A percentile compares a stretch with the other conserved stretches of the same genome.
Evolutionary conservation across 2,113 vertebrate genomes (phyloP).

Genomic region (Oophaga pumilio): DNA sequence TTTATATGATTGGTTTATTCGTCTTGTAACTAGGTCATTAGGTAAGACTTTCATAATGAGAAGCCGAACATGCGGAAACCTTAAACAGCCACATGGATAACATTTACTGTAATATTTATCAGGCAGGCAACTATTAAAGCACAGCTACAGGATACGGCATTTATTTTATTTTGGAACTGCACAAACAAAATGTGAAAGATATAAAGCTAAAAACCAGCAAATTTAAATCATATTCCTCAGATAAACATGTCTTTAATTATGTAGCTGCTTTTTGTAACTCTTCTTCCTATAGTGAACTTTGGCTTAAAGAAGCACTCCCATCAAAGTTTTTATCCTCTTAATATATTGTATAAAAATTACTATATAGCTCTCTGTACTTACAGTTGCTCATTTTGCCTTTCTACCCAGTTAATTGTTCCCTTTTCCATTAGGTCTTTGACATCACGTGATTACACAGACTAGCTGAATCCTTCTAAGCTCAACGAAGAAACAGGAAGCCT

Average conservation of each 20-base stretch:
- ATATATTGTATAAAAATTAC: too few species aligned
- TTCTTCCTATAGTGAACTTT: not conserved
- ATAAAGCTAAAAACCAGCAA: not conserved
- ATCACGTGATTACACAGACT: too few species aligned
- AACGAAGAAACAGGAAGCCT: too few species aligned
- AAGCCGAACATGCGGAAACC: not conserved
- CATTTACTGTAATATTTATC: constrained; percentile 11
- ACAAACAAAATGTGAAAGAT: constrained; percentile 6
- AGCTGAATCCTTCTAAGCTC: too few species aligned
- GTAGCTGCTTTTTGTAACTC: not conserved
- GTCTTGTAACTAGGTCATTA: constrained; percentile 17
- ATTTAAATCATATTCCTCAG: constrained; percentile 14
- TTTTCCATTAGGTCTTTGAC: too few species aligned
- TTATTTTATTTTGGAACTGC: not conserved
- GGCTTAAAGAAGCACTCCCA: too few species aligned
- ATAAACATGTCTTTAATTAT: not conserved
- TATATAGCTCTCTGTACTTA: too few species aligned
- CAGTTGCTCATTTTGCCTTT: too few species aligned
- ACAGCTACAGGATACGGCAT: not conserved
- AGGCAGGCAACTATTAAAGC: constrained; percentile 11
- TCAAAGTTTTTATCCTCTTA: too few species aligned
- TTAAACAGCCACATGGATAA: not conserved
- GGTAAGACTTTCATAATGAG: constrained; percentile 12
- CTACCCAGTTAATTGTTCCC: too few species aligned
- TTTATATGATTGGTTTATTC: constrained; percentile 21